Evolutionary conservation across 2,797 vertebrate species (phyloP).

Genomic region (Crocodylus rhombifer): DNA sequence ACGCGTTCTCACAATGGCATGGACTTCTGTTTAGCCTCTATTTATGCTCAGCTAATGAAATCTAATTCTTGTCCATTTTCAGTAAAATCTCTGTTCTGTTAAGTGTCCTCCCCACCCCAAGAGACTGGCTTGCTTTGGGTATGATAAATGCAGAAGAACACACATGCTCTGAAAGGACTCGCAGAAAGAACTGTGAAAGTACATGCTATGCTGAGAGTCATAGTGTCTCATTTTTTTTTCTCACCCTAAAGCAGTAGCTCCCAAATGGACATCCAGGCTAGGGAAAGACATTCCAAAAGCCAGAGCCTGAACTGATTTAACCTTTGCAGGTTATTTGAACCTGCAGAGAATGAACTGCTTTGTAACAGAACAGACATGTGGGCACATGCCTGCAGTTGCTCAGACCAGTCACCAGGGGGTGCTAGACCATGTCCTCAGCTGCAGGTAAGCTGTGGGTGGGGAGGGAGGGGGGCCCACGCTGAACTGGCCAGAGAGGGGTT

Average conservation of each 20-base stretch:
- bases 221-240: neutral
- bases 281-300: too few species aligned
- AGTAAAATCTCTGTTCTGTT: fast-evolving
- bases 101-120: fast-evolving
- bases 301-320: neutral
- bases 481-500: too few species aligned
- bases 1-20: too few species aligned
- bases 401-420: too few species aligned
- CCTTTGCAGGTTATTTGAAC: neutral
- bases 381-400: too few species aligned
- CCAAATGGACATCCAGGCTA: too few species aligned
- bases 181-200: neutral
- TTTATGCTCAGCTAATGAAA: neutral
- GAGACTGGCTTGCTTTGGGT: neutral
- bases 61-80: neutral
- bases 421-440: too few species aligned
- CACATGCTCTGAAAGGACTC: neutral
- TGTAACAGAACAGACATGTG: too few species aligned
- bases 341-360: too few species aligned
- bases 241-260: neutral
- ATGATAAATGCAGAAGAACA: neutral
- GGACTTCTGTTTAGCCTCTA: neutral
- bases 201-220: too few species aligned
- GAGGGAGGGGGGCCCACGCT: too few species aligned
- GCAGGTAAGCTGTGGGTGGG: too few species aligned